Conservation (phyloP, 2,888 invertebrate species). For the Leptogaster cylindrica region DNA sequence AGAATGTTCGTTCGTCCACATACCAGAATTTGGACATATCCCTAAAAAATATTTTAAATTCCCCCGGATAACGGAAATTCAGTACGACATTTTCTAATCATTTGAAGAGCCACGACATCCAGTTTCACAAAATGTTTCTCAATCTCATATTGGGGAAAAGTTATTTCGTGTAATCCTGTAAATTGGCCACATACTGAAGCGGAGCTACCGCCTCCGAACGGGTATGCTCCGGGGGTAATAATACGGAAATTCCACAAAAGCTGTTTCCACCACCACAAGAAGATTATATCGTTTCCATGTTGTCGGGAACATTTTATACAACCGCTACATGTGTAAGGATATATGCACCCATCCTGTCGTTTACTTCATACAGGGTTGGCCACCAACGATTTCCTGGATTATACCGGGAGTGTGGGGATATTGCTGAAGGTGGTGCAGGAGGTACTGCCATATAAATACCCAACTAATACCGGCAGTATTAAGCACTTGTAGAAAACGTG, state of each 20-base stretch:
- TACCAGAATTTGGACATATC: too few relatives aligned
- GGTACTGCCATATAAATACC: constrained; percentile 40
- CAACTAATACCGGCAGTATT: constrained; percentile 39
- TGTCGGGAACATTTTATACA: constrained; percentile 38
- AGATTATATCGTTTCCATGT: constrained; percentile 41
- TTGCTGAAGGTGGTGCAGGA: too few relatives aligned
- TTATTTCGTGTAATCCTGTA: constrained; percentile 47
- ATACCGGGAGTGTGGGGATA: neutral
- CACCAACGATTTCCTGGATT: neutral
- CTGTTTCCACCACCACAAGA: constrained; percentile 42
- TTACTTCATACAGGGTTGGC: constrained; percentile 1
- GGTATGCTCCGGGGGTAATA: constrained; percentile 31
- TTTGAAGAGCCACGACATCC: constrained; percentile 13
- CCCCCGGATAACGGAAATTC: constrained; percentile 20
- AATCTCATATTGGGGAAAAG: constrained; percentile 37
- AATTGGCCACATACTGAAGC: constrained; percentile 46
- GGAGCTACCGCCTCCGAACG: constrained; percentile 22
- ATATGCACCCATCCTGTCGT: neutral
- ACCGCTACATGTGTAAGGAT: constrained; percentile 29
- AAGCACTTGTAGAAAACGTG: constrained; percentile 43
- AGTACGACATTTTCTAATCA: constrained; percentile 31
- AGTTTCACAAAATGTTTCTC: constrained; percentile 41
- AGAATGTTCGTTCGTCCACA: too few relatives aligned
- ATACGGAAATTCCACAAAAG: constrained; percentile 43
- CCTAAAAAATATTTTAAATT: constrained; percentile 28